Evolutionary conservation across 2,888 invertebrate species (phyloP), one percentile per base, ranked within the genome.

Genomic region (Petrolisthes cinctipes): DNA sequence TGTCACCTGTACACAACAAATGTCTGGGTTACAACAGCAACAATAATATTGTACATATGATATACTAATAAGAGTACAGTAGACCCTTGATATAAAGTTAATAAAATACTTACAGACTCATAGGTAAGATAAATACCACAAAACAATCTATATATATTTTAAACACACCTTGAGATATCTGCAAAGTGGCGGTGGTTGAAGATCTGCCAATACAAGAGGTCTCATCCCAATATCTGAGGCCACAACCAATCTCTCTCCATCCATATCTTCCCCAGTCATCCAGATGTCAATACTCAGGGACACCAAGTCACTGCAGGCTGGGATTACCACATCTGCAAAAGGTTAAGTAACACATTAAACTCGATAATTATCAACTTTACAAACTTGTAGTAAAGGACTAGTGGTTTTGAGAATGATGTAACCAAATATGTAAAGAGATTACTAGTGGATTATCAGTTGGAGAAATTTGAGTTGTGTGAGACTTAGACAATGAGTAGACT

Each of bases 281-380:
- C 98, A 98, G 86, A 97, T 96, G 93, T 98, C 98, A 91, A 98
- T 95, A 91, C 96, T 96, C 1, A 98, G 93, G 0, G 97, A 97
- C 66, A 97, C 96, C 71, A 94, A 91, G 91, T 93, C 93, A 80
- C 92, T 91, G 91, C 93, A 93, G 4, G 93, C 92, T 51, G 94
- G 93, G 37, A 94, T 92, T 14, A 94, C 92, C 87, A 97, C 93
- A 92, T 97, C 97, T 88, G 95, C 95, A 92, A 96, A 97, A 0
- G 37, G 37, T 37, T 37, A 0, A 37, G 37, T 37, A 37, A 37
- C 37, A 37, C 37, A 37, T 37, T 37, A 2, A 37, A 37, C 37
- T 37, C 37, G 1, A 37, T 37, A 37, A 37, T 37, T 37, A 37
- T 37, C 37, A 37, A 37, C 37, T 37, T 37, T 37, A 37, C 37